Percentiles rank a stretch among this genome's conserved stretches.
Conservation (phyloP, 2,797 vertebrate species). For the Lepilemur septentrionalis region DNA sequence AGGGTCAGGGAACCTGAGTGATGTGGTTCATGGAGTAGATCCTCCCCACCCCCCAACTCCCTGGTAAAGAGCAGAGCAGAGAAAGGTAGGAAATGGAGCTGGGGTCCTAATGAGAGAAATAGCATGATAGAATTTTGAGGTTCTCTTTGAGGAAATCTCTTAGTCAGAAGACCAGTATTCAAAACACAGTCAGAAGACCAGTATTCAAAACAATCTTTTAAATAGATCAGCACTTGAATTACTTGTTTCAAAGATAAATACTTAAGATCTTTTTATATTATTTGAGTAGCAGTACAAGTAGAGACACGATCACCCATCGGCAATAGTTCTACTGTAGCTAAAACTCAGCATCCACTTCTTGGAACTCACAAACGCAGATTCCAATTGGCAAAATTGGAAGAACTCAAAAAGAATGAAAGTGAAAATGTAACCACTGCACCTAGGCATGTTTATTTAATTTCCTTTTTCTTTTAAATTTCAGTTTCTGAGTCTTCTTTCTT, state of each 20-base stretch:
- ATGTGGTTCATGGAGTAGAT: not conserved
- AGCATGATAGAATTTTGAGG: not conserved
- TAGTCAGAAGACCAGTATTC: not conserved
- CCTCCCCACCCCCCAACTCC: not conserved
- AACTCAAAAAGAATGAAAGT: not conserved
- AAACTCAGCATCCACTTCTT: not conserved
- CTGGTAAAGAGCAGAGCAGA: not conserved
- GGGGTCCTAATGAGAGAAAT: not conserved
- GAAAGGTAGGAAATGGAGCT: not conserved
- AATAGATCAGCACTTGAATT: not conserved
- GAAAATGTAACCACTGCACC: not conserved
- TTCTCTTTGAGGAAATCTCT: not conserved
- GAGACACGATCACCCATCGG: not conserved
- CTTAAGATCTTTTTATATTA: not conserved
- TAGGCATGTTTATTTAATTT: not conserved
- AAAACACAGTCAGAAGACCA: not conserved
- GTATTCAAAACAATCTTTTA: not conserved
- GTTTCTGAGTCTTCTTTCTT: conserved; percentile 29
- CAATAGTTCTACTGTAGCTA: not conserved
- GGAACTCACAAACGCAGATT: not conserved
- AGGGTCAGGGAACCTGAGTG: not conserved
- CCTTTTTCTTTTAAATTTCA: conserved; percentile 19
- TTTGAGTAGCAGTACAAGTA: not conserved
- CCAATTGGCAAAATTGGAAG: not conserved
- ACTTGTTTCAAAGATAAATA: not conserved